Percentiles rank a stretch among this genome's conserved stretches.
These are phyloP conservation scores for Silurus meridionalis DNA, from an alignment of 2,113 vertebrate species.

Conservation along the genomic window DNA sequence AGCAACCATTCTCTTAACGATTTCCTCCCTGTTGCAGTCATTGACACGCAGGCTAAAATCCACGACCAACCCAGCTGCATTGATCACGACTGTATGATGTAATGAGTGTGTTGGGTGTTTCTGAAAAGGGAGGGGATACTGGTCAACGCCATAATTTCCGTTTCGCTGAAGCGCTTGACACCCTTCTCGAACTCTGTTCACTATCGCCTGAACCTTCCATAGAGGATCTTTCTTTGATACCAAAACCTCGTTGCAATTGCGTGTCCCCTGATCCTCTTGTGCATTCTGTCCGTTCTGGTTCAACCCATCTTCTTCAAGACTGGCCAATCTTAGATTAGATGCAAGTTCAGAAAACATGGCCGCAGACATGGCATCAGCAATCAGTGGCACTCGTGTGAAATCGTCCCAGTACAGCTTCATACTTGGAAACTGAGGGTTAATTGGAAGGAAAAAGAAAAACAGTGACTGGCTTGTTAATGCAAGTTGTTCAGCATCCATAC, in stretches of 20 bases:
- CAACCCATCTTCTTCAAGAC: slow-evolving; percentile 33
- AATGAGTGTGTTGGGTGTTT: slow-evolving; percentile 59
- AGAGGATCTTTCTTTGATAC: slow-evolving; percentile 61
- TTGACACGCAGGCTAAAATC: slow-evolving; percentile 69
- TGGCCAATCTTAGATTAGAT: slow-evolving; percentile 60
- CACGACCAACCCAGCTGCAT: slow-evolving; percentile 66
- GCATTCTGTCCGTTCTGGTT: slow-evolving; percentile 16
- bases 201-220: slow-evolving; percentile 66
- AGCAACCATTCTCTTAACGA: slow-evolving; percentile 69
- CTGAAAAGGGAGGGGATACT: slow-evolving; percentile 66
- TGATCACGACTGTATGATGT: slow-evolving; percentile 67
- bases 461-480: not conserved
- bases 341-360: slow-evolving; percentile 68
- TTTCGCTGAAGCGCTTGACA: slow-evolving; percentile 63
- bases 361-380: slow-evolving; percentile 71
- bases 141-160: slow-evolving; percentile 68
- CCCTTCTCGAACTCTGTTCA: slow-evolving; percentile 64
- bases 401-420: slow-evolving; percentile 75
- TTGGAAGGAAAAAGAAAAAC: not conserved
- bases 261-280: not conserved
- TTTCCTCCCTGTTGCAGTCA: slow-evolving; percentile 64
- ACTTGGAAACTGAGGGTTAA: slow-evolving; percentile 70
- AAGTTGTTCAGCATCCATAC: not conserved
- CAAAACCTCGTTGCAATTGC: slow-evolving; percentile 3
- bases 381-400: slow-evolving; percentile 71